Base-by-base conservation (phyloP, 1,140 invertebrate genomes). In the Caenorhabditis remanei region DNA sequence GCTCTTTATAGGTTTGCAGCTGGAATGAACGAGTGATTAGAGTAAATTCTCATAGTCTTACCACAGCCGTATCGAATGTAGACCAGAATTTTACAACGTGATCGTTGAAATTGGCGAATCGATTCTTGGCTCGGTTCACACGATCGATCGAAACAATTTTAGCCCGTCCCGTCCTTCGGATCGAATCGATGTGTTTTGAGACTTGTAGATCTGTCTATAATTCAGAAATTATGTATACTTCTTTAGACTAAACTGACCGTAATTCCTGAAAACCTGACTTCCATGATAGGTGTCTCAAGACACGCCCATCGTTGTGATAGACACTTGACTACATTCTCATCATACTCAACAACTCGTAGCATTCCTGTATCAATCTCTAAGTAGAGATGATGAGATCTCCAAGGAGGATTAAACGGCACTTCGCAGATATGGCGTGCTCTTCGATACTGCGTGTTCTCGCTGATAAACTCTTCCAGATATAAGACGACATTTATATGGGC, bases 331-430 rank as follows among this genome's bases (percentile, higher is more conserved):
- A 7, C 3, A n/a, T 7, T 43, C 41, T n/a, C 40, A 4, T 14
- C 13, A 43, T 6, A 5, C 24, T 43, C 40, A 4, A 71, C 40
- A 4, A 71, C 65, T 43, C 65, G 14, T 8, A 71, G 8, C 41
- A 19, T 11, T 71, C 65, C 65, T n/a, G 65, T 71, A 24, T 71
- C 65, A 4, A 71, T 11, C n/a, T 71, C 65, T 41, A 71, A n/a
- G 9, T 32, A 63, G 5, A 63, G 61, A 63, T 63, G 21, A 32
- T 21, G 14, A 4, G 16, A 2, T 8, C n/a, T n/a, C 8, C n/a
- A 24, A 21, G 24, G 21, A 3, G 0, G 61, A 24, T 63, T 32
- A 9, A 24, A 63, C 8, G 61, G 61, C 21, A 63, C 8, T 4
- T 65, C 6, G 32, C 21, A 71, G n/a, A 71, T n/a, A 24, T 71